phyloP scores from a whole-genome alignment of 1,140 invertebrate genomes.

The Drosophila takahashii region DNA sequence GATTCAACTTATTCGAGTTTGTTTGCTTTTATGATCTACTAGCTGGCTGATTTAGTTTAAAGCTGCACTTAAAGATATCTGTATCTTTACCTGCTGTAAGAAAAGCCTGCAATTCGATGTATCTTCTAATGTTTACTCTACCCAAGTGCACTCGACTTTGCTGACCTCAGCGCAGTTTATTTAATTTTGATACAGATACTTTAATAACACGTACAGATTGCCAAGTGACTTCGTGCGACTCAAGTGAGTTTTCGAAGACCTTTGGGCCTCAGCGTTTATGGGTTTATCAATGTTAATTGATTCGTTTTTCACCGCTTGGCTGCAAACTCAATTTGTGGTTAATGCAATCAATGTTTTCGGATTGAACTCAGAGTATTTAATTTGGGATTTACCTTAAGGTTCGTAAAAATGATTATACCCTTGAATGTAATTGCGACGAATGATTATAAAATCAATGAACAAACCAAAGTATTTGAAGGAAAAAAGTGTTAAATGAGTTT shows the following conservation, averaged over 20 bases:
- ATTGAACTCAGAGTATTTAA: constrained; percentile 5
- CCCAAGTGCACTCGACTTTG: constrained; percentile 20
- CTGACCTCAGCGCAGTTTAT: constrained; percentile 43
- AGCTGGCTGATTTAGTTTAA: constrained; percentile 43
- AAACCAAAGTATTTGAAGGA: neutral
- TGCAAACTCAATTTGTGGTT: constrained; percentile 40
- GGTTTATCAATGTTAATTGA: constrained; percentile 59
- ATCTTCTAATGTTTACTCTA: constrained; percentile 14
- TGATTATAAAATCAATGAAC: constrained; percentile 2
- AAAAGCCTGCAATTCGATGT: constrained; percentile 11
- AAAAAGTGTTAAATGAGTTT: neutral
- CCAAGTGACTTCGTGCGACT: constrained; percentile 5
- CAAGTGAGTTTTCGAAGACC: constrained; percentile 26
- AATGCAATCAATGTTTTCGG: constrained; percentile 12
- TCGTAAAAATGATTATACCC: constrained; percentile 6
- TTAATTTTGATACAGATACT: constrained; percentile 25
- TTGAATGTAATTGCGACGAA: constrained; percentile 7
- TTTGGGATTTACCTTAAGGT: neutral
- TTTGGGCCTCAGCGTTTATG: constrained; percentile 29
- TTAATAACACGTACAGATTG: constrained; percentile 28
- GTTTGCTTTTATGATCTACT: constrained; percentile 67
- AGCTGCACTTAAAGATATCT: constrained; percentile 11
- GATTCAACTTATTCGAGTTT: constrained; percentile 46
- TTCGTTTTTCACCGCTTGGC: constrained; percentile 23
- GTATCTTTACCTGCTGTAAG: constrained; percentile 9